phyloP scores from a whole-genome alignment of 2,888 invertebrate species.

The Pammene fasciana region DNA sequence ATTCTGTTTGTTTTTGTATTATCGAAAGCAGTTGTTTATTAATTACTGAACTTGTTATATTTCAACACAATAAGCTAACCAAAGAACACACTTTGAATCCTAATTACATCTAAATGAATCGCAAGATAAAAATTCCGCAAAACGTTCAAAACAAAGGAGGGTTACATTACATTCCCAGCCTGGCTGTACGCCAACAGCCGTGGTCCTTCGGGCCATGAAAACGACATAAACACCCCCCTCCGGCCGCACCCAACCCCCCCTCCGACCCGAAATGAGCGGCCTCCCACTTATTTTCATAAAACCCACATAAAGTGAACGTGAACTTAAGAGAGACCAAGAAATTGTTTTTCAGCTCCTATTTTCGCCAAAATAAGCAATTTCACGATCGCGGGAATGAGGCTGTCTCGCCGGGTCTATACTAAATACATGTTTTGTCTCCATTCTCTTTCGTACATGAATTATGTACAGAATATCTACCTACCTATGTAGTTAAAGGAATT shows the following conservation, averaged over 20 bases:
- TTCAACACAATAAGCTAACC: background rate
- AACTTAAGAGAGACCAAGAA: conserved; percentile 66
- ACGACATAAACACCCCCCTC: conserved; percentile 70
- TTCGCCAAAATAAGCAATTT: conserved; percentile 52
- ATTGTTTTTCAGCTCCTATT: conserved; percentile 63
- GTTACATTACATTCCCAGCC: conserved; percentile 62
- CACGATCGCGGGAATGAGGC: conserved; percentile 46
- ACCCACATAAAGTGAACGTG: conserved; percentile 71
- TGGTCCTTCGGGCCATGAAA: conserved; percentile 69
- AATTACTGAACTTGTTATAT: too few species aligned
- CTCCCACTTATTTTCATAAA: conserved; percentile 82
- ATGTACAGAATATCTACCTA: background rate
- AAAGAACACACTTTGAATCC: conserved; percentile 17
- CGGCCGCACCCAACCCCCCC: conserved; percentile 49
- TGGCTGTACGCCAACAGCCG: conserved; percentile 73
- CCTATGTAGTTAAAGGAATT: too few species aligned
- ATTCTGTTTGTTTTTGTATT: too few species aligned
- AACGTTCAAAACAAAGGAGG: conserved; percentile 67
- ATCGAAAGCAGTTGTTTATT: too few species aligned
- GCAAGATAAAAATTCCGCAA: conserved; percentile 45
- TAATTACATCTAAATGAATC: conserved; percentile 40
- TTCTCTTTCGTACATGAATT: background rate
- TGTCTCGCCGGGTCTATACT: background rate
- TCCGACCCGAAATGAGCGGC: conserved; percentile 78
- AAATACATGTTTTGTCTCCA: conserved; percentile 11